Percentiles rank a stretch among this genome's conserved stretches.
These are phyloP conservation scores for Apteryx owenii DNA, from an alignment of 2,113 vertebrate genomes.

Conservation along the genomic window DNA sequence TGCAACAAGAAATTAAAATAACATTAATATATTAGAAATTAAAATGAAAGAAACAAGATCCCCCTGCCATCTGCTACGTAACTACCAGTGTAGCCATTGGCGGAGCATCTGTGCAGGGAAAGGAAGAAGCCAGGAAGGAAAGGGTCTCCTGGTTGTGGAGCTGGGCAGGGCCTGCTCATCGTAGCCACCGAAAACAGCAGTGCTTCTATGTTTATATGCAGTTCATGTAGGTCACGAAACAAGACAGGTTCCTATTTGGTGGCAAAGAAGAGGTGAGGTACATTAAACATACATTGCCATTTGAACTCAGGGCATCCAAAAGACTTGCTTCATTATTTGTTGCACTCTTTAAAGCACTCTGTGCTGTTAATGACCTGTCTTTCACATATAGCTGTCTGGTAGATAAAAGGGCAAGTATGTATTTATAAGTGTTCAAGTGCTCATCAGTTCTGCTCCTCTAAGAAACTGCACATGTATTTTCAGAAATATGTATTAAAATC, in stretches of 20 bases:
- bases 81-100: not conserved
- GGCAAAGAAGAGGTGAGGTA: not conserved
- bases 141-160: not conserved
- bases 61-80: not conserved
- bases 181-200: not conserved
- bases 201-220: not conserved
- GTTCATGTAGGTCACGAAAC: rapidly evolving
- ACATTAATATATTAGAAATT: not conserved
- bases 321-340: not conserved
- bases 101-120: not conserved
- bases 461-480: rapidly evolving
- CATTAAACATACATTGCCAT: rapidly evolving
- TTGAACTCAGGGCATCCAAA: rapidly evolving
- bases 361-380: not conserved
- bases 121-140: not conserved
- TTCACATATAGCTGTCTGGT: not conserved
- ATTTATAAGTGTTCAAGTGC: not conserved
- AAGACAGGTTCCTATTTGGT: rapidly evolving
- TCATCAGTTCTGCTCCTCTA: no score
- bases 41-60: not conserved
- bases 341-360: rapidly evolving
- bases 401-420: rapidly evolving
- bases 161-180: not conserved
- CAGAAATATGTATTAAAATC: not conserved
- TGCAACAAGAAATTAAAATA: not conserved